Evolutionary conservation across 2,888 invertebrate genomes (phyloP).

Genomic region (Heliconius charithonia): DNA sequence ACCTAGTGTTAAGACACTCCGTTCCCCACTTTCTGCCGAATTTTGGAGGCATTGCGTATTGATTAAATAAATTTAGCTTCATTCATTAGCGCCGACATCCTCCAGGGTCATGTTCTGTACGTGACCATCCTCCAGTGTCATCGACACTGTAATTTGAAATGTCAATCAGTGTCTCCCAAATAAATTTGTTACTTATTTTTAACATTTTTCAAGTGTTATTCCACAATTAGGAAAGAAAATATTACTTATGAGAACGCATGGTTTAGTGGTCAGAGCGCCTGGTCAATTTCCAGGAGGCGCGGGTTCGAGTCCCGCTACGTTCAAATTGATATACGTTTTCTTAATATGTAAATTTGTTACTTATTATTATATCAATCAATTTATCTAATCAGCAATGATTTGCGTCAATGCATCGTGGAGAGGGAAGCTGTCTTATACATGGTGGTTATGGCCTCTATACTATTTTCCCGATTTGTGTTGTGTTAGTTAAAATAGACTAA

Average conservation of each 20-base stretch:
- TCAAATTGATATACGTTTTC: too few relatives aligned
- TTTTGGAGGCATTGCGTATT: too few relatives aligned
- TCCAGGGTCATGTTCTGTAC: background rate
- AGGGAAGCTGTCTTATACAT: background rate
- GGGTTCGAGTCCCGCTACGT: too few relatives aligned
- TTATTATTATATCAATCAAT: too few relatives aligned
- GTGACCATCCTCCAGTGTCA: conserved; percentile 7
- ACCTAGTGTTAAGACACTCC: too few relatives aligned
- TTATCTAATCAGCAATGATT: background rate
- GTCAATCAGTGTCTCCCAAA: background rate
- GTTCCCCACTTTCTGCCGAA: too few relatives aligned
- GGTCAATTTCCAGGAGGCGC: too few relatives aligned
- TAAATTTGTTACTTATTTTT: background rate
- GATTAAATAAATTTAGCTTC: background rate
- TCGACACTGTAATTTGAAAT: conserved; percentile 8
- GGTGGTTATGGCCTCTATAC: background rate
- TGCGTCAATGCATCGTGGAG: background rate
- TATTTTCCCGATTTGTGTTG: too few relatives aligned
- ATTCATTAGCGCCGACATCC: conserved; percentile 3
- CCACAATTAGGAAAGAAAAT: too few relatives aligned
- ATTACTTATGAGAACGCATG: too few relatives aligned
- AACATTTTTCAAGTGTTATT: background rate
- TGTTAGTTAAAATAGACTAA: background rate
- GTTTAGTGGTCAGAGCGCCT: too few relatives aligned
- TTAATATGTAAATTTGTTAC: too few relatives aligned